Base-by-base conservation (phyloP, 1,140 invertebrate genomes). In the Cydia splendana region DNA sequence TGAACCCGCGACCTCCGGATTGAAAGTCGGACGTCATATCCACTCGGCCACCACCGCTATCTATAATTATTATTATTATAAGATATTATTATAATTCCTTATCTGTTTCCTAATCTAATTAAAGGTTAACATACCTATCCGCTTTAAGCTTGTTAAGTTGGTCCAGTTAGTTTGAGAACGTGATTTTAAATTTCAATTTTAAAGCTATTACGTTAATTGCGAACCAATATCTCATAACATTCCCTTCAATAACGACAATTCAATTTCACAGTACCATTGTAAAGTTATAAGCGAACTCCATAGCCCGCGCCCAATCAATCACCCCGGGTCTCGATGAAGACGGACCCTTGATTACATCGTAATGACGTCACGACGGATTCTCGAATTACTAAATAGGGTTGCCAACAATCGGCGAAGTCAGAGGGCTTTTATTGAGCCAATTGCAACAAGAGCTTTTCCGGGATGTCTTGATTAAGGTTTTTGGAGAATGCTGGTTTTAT, bases 361-460 rank as follows among this genome's bases (percentile, higher is more conserved):
- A 62, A 62, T 62, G 57, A 24, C 57, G 57, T 62, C 57, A 62
- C 57, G 18, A 62, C 53, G 57, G 57, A 62, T 62, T 12, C 57
- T 7, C 57, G 57, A 62, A 24, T 62, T 24, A 62, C 57, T 62
- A 62, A 24, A 62, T n/a, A 62, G 57, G 57, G 57, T 24, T 62
- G 57, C 57, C 57, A 24, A 62, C 57, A 10, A 18, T 24, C 57
- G 38, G 7, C 38, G n/a, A 10, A 62, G 20, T 24, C 20, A 9
- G 38, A 42, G 38, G 38, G 38, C 9, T 42, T 42, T 42, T 48
- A 48, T 48, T 48, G 45, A 15, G 45, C 45, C 45, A 48, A 48
- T 48, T 48, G 10, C 12, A 7, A 57, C 53, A 20, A 18, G n/a
- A 57, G 53, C 20, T 57, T 57, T 18, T n/a, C 15, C 10, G n/a